Evolutionary conservation across 2,888 invertebrate species (phyloP), one percentile per base, ranked within the genome.

Genomic region (Drosophila villosipedis): DNA sequence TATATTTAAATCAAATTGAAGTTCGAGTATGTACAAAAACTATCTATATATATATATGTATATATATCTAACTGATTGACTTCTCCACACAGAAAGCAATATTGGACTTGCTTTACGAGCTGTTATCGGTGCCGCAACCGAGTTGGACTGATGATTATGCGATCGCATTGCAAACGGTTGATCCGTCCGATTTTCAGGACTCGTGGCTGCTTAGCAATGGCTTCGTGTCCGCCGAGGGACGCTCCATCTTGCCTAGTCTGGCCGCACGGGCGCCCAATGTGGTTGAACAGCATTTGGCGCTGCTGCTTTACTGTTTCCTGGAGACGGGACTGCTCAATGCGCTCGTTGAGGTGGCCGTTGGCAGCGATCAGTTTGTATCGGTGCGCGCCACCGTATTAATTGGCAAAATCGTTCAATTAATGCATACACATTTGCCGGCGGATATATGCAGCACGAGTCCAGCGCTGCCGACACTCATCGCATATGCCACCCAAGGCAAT

Each of bases 81-180:
- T 3, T 30, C 4, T 25, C 12, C 10, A 4, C 5, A 39, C 93
- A 98, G 97, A 97, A 97, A 95, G 97, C 98, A 61, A 96, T 99
- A 90, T 94, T 99, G 92, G 98, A 99, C 94, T 95, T 99, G 76
- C 94, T 99, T 52, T 99, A 97, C 92, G 98, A 99, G 93, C 94
- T 99, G 68, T 95, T 99, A 83, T 96, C 97, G 69, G 94, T 99
- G 79, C 96, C 97, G 52, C 95, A 97, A 92, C 98, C 98, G 0
- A 96, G 96, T 89, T 98, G 98, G 98, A 98, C 98, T 2, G 98
- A 98, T 89, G 98, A 99, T 93, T 96, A 98, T 84, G 96, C 96
- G 53, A 96, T 97, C 47, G 98, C 98, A 2, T 94, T 99, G 77
- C 96, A 96, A 78, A 97, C 97, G 49, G 96, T 98, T 73, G 98